phyloP scores from a whole-genome alignment of 2,113 vertebrate genomes.

The Podarcis muralis region DNA sequence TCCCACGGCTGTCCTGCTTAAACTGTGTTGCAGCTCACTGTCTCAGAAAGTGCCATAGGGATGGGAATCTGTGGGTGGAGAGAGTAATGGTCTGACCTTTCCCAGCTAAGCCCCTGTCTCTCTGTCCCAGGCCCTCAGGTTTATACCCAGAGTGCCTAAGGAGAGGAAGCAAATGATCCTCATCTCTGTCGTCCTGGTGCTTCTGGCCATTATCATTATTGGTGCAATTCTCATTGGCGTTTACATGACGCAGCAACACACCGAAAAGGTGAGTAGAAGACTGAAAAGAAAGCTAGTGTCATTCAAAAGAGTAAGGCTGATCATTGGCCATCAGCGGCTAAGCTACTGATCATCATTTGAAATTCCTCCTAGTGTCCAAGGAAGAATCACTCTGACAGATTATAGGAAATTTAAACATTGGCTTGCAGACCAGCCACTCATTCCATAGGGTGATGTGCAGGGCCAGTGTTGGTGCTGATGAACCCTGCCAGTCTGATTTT shows the following conservation, averaged over 20 bases:
- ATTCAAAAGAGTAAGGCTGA: neutral
- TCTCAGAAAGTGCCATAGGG: neutral
- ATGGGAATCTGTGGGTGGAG: neutral
- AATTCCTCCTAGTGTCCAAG: neutral
- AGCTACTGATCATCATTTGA: neutral
- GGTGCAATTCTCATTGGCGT: neutral
- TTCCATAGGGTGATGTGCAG: neutral
- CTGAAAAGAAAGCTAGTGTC: neutral
- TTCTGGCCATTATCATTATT: neutral
- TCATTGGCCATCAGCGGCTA: neutral
- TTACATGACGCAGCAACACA: constrained; percentile 6
- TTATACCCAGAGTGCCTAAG: constrained; percentile 3
- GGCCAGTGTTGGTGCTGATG: neutral
- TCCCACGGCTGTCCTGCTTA: too few species aligned
- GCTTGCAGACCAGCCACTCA: neutral
- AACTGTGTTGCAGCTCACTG: neutral
- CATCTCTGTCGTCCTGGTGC: neutral
- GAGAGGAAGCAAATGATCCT: neutral
- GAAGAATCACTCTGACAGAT: neutral
- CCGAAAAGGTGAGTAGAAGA: neutral
- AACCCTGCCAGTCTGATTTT: neutral
- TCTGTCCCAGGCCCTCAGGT: neutral
- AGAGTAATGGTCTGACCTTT: neutral
- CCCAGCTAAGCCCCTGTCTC: neutral
- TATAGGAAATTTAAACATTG: neutral